Evolutionary conservation across 35 echinoderm and acorn worm genomes (phyloP).

Genomic region (Holothuria glaberrima): DNA sequence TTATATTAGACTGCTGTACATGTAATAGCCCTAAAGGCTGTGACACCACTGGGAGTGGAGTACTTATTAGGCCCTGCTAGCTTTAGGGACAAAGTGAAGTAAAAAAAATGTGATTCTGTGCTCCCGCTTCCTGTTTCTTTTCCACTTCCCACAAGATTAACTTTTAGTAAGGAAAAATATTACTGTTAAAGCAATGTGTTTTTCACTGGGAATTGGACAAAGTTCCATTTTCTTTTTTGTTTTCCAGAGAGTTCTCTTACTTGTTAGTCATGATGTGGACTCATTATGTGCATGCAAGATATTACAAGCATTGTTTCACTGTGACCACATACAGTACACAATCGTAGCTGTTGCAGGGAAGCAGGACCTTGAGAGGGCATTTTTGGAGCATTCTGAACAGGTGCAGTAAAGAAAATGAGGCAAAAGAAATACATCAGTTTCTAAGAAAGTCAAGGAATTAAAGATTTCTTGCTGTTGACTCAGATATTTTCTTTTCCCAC

Average conservation of each 20-base stretch:
- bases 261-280: constrained; percentile 98
- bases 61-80: too few relatives aligned
- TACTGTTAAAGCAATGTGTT: neutral
- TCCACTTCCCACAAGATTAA: too few relatives aligned
- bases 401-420: constrained; percentile 27
- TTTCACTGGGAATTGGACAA: neutral
- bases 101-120: too few relatives aligned
- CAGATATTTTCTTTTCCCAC: too few relatives aligned
- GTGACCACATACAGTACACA: constrained; percentile 94
- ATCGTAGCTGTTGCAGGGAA: constrained; percentile 86
- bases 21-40: too few relatives aligned
- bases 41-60: too few relatives aligned
- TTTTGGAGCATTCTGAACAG: constrained; percentile 94
- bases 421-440: too few relatives aligned
- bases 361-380: constrained; percentile 87
- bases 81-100: too few relatives aligned
- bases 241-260: constrained; percentile 82
- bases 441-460: too few relatives aligned
- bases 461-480: too few relatives aligned
- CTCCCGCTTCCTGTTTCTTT: too few relatives aligned
- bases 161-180: neutral
- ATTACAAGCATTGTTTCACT: constrained; percentile 87
- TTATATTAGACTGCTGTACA: too few relatives aligned
- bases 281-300: constrained; percentile 97
- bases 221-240: constrained; percentile 10